Percentiles rank a stretch among this genome's conserved stretches.
These are phyloP conservation scores for Syngnathus floridae DNA, from an alignment of 2,113 vertebrate species.

Conservation along the genomic window DNA sequence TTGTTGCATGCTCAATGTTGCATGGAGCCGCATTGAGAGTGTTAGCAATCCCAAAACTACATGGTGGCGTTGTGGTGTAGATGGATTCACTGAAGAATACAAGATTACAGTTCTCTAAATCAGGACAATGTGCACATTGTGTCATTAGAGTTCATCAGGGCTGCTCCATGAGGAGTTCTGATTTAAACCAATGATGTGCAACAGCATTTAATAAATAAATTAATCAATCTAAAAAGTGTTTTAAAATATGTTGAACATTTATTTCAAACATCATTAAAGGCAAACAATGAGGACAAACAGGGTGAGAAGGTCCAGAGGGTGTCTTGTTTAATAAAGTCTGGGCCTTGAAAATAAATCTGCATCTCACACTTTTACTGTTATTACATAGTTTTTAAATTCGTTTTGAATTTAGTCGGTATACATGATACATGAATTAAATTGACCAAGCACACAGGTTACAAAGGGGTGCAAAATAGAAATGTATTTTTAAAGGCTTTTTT, in stretches of 20 bases:
- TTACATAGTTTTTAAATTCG: background rate
- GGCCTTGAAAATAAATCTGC: too few relatives aligned
- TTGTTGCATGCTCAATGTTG: background rate
- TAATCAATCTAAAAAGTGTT: background rate
- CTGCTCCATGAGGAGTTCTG: background rate
- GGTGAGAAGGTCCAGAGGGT: background rate
- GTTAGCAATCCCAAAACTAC: constrained; percentile 33
- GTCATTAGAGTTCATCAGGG: constrained; percentile 16
- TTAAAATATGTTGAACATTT: background rate
- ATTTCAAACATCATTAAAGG: background rate
- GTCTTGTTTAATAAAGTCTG: background rate
- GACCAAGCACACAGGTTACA: background rate
- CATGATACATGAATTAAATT: background rate
- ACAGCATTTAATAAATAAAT: background rate
- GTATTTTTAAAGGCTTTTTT: too few relatives aligned
- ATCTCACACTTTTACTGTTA: background rate
- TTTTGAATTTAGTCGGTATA: too few relatives aligned
- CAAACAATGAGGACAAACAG: background rate
- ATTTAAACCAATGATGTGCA: background rate
- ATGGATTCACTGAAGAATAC: constrained; percentile 61
- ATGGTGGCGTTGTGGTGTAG: constrained; percentile 44
- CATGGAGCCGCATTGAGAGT: constrained; percentile 35
- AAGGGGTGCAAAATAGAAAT: background rate
- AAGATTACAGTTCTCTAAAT: constrained; percentile 60
- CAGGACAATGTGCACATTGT: constrained; percentile 45